These are phyloP conservation scores for Xanthorhoe spadicearia DNA, from an alignment of 2,888 invertebrate genomes.

Conservation along the genomic window DNA sequence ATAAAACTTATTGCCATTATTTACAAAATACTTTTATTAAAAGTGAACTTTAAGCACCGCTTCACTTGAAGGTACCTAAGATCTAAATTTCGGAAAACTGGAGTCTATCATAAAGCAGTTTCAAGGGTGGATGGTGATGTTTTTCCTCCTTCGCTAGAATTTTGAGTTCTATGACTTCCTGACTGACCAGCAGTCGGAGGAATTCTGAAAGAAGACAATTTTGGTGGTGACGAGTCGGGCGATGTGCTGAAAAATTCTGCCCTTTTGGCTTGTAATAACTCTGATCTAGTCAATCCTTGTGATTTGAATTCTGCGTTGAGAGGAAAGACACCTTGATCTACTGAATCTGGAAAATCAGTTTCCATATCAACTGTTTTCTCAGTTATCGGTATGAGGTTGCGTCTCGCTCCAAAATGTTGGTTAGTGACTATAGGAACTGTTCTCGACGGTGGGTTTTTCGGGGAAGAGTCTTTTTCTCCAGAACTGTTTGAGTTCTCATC, in stretches of 20 bases:
- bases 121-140: constrained; percentile 84
- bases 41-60: constrained; percentile 68
- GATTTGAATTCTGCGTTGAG: constrained; percentile 71
- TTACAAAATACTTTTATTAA: constrained; percentile 53
- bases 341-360: constrained; percentile 56
- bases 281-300: constrained; percentile 72
- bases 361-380: constrained; percentile 67
- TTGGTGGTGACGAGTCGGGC: constrained; percentile 71
- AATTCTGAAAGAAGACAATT: constrained; percentile 72
- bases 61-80: constrained; percentile 42
- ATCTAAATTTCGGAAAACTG: constrained; percentile 38
- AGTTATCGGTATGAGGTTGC: constrained; percentile 76
- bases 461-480: constrained; percentile 78
- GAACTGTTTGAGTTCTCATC: constrained; percentile 89
- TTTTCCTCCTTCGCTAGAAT: constrained; percentile 66
- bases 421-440: constrained; percentile 79
- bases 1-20: constrained; percentile 70
- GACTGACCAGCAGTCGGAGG: constrained; percentile 57
- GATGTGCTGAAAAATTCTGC: constrained; percentile 84
- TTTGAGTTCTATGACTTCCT: constrained; percentile 55
- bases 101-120: constrained; percentile 85
- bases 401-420: constrained; percentile 78
- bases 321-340: constrained; percentile 78
- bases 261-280: constrained; percentile 85
- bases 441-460: constrained; percentile 68